phyloP scores from a whole-genome alignment of 2,113 vertebrate species.

The Seriola dumerili region DNA sequence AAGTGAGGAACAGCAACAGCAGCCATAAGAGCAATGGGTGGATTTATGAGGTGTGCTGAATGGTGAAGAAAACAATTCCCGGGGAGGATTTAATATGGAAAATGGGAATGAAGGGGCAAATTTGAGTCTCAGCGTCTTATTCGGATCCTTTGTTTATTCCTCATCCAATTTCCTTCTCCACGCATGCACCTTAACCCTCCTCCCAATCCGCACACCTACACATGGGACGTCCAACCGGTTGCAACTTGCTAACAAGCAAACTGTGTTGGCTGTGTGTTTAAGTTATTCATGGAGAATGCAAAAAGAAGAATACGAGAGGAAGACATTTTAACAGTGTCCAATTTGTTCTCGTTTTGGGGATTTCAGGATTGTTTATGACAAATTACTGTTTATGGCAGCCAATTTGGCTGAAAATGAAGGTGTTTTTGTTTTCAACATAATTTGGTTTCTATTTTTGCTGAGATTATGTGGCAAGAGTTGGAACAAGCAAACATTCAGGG shows the following conservation, averaged over 20 bases:
- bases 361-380: not conserved
- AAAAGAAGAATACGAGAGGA: not conserved
- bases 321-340: not conserved
- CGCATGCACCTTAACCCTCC: constrained; percentile 11
- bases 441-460: not conserved
- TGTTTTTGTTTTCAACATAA: not conserved
- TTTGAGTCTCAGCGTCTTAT: constrained; percentile 6
- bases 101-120: not conserved
- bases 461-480: not conserved
- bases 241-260: not conserved
- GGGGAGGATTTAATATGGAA: not conserved
- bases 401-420: not conserved
- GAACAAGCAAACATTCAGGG: not conserved
- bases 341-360: not conserved
- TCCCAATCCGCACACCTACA: not conserved
- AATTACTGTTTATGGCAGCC: not conserved
- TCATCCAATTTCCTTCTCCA: not conserved
- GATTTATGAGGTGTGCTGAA: not conserved
- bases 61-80: constrained; percentile 1
- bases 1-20: not conserved
- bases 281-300: not conserved
- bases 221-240: not conserved
- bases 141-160: not conserved
- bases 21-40: not conserved
- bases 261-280: not conserved